These are phyloP conservation scores for Hetaerina titia DNA, from an alignment of 2,888 invertebrate genomes.

Conservation along the genomic window DNA sequence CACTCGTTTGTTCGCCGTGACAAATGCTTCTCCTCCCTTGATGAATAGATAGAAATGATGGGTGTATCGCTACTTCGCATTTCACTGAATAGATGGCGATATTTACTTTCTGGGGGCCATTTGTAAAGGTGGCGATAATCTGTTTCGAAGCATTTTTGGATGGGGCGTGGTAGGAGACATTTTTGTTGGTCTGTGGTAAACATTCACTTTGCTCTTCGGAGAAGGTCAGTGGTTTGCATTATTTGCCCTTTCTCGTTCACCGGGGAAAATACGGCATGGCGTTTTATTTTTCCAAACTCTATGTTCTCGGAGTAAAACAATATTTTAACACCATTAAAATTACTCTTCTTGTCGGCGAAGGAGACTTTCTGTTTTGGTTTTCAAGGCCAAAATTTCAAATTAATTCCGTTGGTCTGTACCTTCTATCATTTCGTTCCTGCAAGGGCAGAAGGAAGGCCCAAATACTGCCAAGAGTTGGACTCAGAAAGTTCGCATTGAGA, in stretches of 20 bases:
- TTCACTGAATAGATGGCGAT: not conserved
- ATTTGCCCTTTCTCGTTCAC: not conserved
- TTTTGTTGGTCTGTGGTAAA: not conserved
- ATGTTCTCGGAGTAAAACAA: no score
- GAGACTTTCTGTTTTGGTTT: no score
- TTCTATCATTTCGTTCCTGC: no score
- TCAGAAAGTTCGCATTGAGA: no score
- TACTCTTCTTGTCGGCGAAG: no score
- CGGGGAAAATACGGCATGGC: not conserved
- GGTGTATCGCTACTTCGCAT: not conserved
- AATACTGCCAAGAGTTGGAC: no score
- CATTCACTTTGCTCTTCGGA: not conserved
- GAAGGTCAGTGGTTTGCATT: not conserved
- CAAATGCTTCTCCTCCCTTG: slow-evolving; percentile 12
- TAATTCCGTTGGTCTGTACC: no score
- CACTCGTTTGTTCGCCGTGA: not conserved
- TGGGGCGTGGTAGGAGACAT: slow-evolving; percentile 32
- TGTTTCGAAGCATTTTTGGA: not conserved
- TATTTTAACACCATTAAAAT: no score
- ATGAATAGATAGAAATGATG: slow-evolving; percentile 28
- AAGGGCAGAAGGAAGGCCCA: no score
- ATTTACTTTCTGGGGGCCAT: not conserved
- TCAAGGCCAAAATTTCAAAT: no score
- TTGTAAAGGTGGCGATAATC: not conserved
- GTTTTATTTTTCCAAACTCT: no score